Percentiles rank a stretch among this genome's conserved stretches.
phyloP scores from a whole-genome alignment of 2,113 vertebrate species.

The Triplophysa rosa region DNA sequence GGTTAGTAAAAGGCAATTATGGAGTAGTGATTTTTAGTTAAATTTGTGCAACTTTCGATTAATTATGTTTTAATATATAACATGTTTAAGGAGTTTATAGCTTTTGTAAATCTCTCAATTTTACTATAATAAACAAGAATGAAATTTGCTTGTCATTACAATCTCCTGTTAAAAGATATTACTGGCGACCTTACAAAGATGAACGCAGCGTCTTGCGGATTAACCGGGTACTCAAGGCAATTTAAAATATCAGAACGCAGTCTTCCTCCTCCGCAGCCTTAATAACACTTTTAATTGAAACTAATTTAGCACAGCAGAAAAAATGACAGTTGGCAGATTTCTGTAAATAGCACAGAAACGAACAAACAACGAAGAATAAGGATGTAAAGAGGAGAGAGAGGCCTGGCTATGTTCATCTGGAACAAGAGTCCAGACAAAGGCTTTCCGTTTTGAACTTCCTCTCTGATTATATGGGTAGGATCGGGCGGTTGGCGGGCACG shows the following conservation, averaged over 20 bases:
- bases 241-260: constrained; percentile 8
- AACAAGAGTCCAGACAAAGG: constrained; percentile 25
- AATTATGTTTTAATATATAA: background rate
- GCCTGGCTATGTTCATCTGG: constrained; percentile 2
- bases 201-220: background rate
- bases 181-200: background rate
- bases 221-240: constrained; percentile 1
- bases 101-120: too few species aligned
- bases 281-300: constrained; percentile 38
- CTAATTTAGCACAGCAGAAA: constrained; percentile 54
- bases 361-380: constrained; percentile 68
- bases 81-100: background rate
- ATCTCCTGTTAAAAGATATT: constrained; percentile 13
- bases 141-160: background rate
- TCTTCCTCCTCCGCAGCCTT: constrained; percentile 24
- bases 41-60: background rate
- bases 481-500: background rate
- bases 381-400: constrained; percentile 39
- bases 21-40: background rate
- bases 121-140: background rate
- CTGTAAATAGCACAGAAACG: constrained; percentile 56
- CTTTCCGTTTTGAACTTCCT: constrained; percentile 30
- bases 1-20: constrained; percentile 26
- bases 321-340: constrained; percentile 52
- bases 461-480: constrained; percentile 2